Base-by-base conservation (phyloP, 2,888 invertebrate genomes). In the Tridacna crocea region DNA sequence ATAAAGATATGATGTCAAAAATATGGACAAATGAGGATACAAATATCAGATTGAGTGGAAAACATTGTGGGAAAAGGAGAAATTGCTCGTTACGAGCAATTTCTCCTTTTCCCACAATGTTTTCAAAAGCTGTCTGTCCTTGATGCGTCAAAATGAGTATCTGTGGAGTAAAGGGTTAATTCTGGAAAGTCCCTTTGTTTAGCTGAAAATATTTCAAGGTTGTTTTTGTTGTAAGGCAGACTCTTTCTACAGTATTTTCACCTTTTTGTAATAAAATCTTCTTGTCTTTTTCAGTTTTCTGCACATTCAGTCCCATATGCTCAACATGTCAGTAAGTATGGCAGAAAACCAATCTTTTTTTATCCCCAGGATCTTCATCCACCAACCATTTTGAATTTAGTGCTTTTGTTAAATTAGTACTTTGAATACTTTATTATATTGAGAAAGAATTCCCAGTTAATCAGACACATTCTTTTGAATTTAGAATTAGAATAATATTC, bases 271-370 rank as follows among this genome's bases (percentile, higher is more conserved):
- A 55, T n/a, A 10, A 63, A 26, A 2, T 63, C 15, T 26, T 3
- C 26, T 63, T 10, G 24, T 63, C 26, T 26, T 6, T 96, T 96
- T 92, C 95, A 98, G 98, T 99, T 89, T 99, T 99, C 95, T 99
- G 99, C 95, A 97, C 98, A 94, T 99, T 98, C 95, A 98, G 98
- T 93, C 99, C 99, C 0, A 98, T 99, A 90, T 99, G 99, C 94
- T 98, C 99, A 36, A 99, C 99, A 60, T 99, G 99, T 94, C 98
- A 98, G 94, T 94, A 92, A 92, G 94, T 94, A 85, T 27, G 36
- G 8, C 36, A 36, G 36, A 8, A 36, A 36, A 36, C 36, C 8
- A 24, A 10, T 24, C 55, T 51, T 70, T 70, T 72, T 72, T 72
- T 22, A 47, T 55, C n/a, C 8, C n/a, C n/a, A 19, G 60, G 60